Evolutionary conservation across 2,113 vertebrate genomes (phyloP).

Genomic region (Phocoena phocoena): DNA sequence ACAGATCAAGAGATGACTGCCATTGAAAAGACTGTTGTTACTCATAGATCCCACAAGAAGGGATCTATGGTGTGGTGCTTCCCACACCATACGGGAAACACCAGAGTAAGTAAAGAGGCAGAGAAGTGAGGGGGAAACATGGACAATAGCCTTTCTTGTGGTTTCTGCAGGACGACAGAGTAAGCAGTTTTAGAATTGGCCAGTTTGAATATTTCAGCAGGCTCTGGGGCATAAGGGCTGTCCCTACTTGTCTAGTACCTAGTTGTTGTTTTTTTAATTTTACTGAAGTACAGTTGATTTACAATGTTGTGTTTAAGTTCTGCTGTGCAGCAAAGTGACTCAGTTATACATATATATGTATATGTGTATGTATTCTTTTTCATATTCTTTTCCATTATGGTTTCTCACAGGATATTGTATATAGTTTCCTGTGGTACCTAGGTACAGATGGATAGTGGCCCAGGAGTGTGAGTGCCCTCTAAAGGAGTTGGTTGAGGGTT

Average conservation of each 20-base stretch:
- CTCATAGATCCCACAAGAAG: neutral
- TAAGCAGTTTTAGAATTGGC: neutral
- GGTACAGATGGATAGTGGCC: neutral
- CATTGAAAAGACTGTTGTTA: neutral
- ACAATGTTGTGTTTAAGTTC: neutral
- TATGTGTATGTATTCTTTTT: neutral
- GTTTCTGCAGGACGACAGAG: neutral
- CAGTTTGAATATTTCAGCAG: neutral
- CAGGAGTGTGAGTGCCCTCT: neutral
- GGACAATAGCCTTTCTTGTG: neutral
- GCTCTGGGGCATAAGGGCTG: neutral
- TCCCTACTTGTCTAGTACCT: neutral
- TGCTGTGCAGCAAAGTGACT: neutral
- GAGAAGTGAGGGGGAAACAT: neutral
- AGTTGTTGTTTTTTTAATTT: neutral
- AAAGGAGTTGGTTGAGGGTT: neutral
- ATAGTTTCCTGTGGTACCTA: neutral
- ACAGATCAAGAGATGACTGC: neutral
- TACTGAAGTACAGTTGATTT: neutral
- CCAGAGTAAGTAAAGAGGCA: neutral
- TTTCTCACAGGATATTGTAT: neutral
- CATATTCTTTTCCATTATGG: neutral
- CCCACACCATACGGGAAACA: neutral
- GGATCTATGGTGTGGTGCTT: no score
- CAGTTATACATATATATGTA: neutral